These are phyloP conservation scores for Oxyura jamaicensis DNA, from an alignment of 2,113 vertebrate genomes.

Conservation along the genomic window DNA sequence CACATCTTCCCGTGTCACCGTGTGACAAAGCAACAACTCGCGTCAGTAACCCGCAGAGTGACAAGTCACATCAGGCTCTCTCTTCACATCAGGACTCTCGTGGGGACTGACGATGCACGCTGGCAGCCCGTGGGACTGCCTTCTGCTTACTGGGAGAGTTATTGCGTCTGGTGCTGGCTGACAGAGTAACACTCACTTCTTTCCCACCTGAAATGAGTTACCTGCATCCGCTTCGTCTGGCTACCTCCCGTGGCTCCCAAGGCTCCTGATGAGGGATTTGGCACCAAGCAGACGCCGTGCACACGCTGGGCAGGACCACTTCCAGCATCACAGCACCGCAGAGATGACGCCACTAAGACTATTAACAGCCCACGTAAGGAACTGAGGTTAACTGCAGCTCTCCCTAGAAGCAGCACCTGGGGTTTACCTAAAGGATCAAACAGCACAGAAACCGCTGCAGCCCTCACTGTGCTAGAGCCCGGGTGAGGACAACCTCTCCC, in stretches of 20 bases:
- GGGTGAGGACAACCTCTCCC: background rate
- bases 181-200: background rate
- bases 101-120: accelerated
- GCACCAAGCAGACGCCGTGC: background rate
- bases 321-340: background rate
- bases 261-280: background rate
- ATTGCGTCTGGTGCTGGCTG: no score
- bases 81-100: background rate
- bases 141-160: background rate
- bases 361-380: background rate
- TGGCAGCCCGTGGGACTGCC: background rate
- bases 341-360: background rate
- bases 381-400: background rate
- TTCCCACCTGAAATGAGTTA: accelerated
- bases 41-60: background rate
- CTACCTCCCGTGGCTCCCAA: background rate
- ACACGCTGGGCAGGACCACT: accelerated
- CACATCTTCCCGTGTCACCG: background rate
- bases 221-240: accelerated
- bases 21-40: accelerated
- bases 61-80: background rate
- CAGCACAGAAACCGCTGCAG: background rate
- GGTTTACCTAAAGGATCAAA: background rate
- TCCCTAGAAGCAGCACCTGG: background rate
- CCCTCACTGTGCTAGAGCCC: background rate